These are phyloP conservation scores for Auanema sp. DNA, from an alignment of 2,888 invertebrate species.

Conservation along the genomic window DNA sequence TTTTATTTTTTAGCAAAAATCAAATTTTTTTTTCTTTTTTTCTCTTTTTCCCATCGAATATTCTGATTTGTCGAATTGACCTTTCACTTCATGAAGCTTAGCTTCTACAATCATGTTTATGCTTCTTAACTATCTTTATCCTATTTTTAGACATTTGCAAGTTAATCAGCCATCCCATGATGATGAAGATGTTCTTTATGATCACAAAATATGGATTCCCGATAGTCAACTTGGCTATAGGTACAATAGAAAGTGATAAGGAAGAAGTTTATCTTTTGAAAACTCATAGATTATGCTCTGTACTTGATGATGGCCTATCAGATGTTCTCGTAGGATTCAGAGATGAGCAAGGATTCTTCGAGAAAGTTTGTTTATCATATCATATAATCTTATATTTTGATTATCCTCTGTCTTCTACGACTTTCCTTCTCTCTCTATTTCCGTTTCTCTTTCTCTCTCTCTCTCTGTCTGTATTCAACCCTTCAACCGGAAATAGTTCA, in stretches of 20 bases:
- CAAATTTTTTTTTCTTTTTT: no score
- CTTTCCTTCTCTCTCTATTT: no score
- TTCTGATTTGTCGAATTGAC: no score
- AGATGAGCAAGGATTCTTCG: constrained; percentile 55
- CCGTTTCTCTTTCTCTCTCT: no score
- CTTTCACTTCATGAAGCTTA: no score
- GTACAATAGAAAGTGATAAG: constrained; percentile 8
- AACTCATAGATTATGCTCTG: constrained; percentile 33
- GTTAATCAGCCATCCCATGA: constrained; percentile 4
- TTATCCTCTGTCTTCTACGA: neutral
- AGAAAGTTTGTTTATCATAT: constrained; percentile 41
- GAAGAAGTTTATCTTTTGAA: neutral
- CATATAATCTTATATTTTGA: neutral
- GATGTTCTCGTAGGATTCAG: constrained; percentile 51
- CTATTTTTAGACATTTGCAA: neutral
- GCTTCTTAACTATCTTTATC: no score
- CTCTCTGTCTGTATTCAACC: neutral
- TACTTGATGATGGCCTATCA: constrained; percentile 39
- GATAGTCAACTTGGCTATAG: constrained; percentile 45
- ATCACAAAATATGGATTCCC: constrained; percentile 48
- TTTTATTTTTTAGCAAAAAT: no score
- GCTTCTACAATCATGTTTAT: no score
- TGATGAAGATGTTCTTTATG: constrained; percentile 19
- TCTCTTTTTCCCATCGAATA: no score
- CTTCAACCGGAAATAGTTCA: neutral